Evolutionary conservation across 2,888 invertebrate genomes (phyloP).

Genomic region (Hoplodrina blanda): DNA sequence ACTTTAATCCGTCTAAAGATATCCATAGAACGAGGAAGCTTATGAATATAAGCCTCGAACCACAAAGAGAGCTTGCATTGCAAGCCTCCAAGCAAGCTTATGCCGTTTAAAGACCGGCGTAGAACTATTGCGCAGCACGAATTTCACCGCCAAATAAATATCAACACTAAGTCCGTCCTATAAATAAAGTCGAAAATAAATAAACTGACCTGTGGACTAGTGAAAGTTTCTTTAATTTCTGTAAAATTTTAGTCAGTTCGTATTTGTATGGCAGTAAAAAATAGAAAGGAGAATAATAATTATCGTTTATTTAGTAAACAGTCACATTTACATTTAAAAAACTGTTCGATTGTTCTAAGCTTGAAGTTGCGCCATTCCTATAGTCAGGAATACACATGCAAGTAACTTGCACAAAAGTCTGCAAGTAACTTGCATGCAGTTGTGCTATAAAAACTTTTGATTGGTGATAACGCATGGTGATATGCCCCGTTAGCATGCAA

Average conservation of each 20-base stretch:
- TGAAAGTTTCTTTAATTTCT: neutral
- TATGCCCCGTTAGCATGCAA: too few species aligned
- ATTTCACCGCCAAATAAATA: neutral
- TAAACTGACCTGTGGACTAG: neutral
- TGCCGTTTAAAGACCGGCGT: neutral
- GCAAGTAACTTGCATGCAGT: too few species aligned
- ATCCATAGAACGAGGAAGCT: neutral
- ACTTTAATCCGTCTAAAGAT: neutral
- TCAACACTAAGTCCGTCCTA: neutral
- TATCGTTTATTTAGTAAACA: too few species aligned
- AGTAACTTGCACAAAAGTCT: neutral
- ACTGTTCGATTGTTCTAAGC: too few species aligned
- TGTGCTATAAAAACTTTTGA: too few species aligned
- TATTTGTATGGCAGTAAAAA: neutral
- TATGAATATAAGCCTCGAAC: neutral
- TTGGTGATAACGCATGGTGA: too few species aligned
- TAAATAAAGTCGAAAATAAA: constrained; percentile 3
- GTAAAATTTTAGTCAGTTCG: neutral
- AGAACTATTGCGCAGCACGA: neutral
- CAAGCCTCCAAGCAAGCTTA: constrained; percentile 1
- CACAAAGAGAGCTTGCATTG: constrained; percentile 6
- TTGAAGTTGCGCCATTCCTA: neutral
- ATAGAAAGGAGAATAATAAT: too few species aligned
- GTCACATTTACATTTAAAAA: too few species aligned
- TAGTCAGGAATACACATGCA: neutral